Evolutionary conservation across 2,888 invertebrate genomes (phyloP), one percentile per base, ranked within the genome.

Genomic region (Eupithecia exiguata): DNA sequence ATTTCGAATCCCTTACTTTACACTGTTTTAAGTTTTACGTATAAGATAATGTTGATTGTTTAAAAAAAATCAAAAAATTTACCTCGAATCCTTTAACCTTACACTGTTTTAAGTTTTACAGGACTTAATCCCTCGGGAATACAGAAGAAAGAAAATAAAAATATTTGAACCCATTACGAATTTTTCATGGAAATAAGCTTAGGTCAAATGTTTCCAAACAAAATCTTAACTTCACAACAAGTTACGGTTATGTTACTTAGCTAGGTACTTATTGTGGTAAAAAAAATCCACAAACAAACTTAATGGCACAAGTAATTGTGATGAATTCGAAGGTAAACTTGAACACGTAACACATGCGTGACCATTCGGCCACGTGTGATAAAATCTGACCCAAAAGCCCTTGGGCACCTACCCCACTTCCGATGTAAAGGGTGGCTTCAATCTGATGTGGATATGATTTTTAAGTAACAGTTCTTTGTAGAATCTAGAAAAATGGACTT

Each of bases 331-430:
- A 68, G 68, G 46, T 70, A 68, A 70, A 61, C 70, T 49, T 73
- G 49, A 21, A 38, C n/a, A 21, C 46, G 46, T 40, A n/a, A 63
- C 49, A 69, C 36, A 74, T 58, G 74, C 69, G 70, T 71, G 74
- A 73, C 38, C 53, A 21, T 40, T 38, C 18, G 62, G 18, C 70
- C 78, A 78, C 69, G 81, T 77, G 75, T 79, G 86, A 87, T 87
- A 85, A 70, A 68, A 87, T 87, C 87, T 85, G 80, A 80, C 82
- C 82, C 71, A 74, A 72, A 71, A 61, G 58, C 38, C 66, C 63
- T 62, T 70, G 71, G 40, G 62, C 62, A 62, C 16, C 65, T 7
- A 14, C 40, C 25, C 66, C 40, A 66, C 66, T 66, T 66, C 66
- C 66, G 66, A 40, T 38, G 10, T 5, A 30, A 36, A 49, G 66